phyloP scores from a whole-genome alignment of 2,113 vertebrate genomes.

The Tamias sibiricus region DNA sequence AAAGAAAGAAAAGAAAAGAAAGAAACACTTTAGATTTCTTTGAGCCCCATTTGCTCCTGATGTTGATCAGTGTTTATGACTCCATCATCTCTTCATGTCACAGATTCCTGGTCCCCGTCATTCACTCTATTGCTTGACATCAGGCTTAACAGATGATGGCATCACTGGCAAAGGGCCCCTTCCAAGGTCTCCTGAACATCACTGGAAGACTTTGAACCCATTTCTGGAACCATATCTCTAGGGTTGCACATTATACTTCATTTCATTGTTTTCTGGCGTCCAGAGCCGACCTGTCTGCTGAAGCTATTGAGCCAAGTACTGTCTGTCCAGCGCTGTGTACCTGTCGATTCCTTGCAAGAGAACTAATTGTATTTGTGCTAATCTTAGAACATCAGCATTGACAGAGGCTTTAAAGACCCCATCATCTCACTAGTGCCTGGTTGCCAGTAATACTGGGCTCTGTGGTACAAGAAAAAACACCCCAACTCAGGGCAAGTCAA shows the following conservation, averaged over 20 bases:
- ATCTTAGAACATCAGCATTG: neutral
- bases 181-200: slow-evolving; percentile 24
- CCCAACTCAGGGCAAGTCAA: neutral
- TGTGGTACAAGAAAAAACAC: neutral
- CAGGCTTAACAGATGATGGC: neutral
- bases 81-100: neutral
- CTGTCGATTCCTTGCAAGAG: slow-evolving; percentile 4
- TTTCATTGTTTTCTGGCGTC: slow-evolving; percentile 19
- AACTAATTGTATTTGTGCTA: slow-evolving; percentile 13
- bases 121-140: neutral
- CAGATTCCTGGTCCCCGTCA: neutral
- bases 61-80: neutral
- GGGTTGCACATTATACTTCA: slow-evolving; percentile 16
- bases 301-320: neutral
- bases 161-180: neutral
- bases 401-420: neutral
- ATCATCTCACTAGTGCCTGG: neutral
- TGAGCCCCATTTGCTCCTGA: neutral
- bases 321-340: slow-evolving; percentile 20
- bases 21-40: neutral
- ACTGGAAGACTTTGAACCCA: neutral
- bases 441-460: neutral
- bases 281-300: slow-evolving; percentile 14
- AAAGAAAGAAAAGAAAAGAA: too few species aligned
- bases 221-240: neutral